These are phyloP conservation scores for Bryconaethiops microstoma DNA, from an alignment of 2,797 vertebrate species.

Conservation along the genomic window DNA sequence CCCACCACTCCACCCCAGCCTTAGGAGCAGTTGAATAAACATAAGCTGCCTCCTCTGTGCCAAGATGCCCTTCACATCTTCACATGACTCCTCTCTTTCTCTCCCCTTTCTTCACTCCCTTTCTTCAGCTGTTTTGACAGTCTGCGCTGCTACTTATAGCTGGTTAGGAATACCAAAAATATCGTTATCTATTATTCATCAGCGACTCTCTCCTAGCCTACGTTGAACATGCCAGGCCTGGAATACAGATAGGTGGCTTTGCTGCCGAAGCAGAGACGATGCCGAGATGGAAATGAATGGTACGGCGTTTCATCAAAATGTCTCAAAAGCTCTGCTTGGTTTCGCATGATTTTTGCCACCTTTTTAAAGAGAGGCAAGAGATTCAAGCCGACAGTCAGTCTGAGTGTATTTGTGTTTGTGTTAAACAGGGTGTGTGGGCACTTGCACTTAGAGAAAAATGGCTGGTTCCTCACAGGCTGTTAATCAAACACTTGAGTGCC, in stretches of 20 bases:
- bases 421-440: constrained; percentile 34
- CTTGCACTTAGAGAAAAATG: constrained; percentile 60
- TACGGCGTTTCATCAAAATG: background rate
- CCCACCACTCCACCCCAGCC: constrained; percentile 30
- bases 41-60: constrained; percentile 49
- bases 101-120: constrained; percentile 25
- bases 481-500: constrained; percentile 65
- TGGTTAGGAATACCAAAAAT: constrained; percentile 58
- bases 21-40: constrained; percentile 61
- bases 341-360: background rate
- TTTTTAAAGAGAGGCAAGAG: constrained; percentile 2
- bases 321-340: background rate
- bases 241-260: constrained; percentile 34
- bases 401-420: constrained; percentile 43
- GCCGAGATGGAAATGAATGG: constrained; percentile 19
- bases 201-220: constrained; percentile 36
- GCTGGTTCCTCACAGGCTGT: constrained; percentile 59
- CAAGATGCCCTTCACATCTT: constrained; percentile 53
- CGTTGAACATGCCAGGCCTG: constrained; percentile 32
- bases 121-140: constrained; percentile 46
- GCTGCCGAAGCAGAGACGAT: constrained; percentile 1
- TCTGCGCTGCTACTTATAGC: constrained; percentile 51
- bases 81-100: constrained; percentile 31
- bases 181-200: constrained; percentile 58
- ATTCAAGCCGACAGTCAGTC: constrained; percentile 43